A percentile compares a stretch with the other conserved stretches of the same genome.
Evolutionary conservation across 2,797 vertebrate species (phyloP).

Genomic region (Amazona finschi): DNA sequence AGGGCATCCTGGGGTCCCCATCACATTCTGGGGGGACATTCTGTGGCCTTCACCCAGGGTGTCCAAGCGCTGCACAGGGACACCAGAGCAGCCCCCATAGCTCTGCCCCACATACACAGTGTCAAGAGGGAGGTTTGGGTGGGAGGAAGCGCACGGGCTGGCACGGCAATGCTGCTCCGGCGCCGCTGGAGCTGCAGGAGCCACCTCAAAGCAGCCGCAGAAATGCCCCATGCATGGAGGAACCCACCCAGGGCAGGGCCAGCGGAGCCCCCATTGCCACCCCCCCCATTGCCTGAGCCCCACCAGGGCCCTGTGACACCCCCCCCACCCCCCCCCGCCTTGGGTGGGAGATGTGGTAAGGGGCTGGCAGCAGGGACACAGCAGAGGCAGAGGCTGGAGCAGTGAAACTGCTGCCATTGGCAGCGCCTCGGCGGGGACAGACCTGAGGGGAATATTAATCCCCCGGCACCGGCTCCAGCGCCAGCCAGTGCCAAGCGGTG

Average conservation of each 20-base stretch:
- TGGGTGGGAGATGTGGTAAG: background rate
- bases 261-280: accelerated
- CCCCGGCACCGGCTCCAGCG: background rate
- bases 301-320: background rate
- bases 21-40: background rate
- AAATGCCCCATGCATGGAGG: accelerated
- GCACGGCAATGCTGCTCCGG: accelerated
- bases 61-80: background rate
- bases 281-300: background rate
- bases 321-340: background rate
- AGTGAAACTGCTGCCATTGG: accelerated
- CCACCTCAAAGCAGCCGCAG: accelerated
- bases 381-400: background rate
- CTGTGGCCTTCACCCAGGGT: accelerated
- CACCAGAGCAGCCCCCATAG: background rate
- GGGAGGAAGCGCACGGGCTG: accelerated
- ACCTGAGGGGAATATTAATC: conserved; percentile 39
- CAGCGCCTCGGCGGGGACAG: background rate
- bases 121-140: background rate
- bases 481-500: background rate
- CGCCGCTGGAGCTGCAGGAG: background rate
- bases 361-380: background rate
- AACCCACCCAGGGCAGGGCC: background rate
- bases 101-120: background rate
- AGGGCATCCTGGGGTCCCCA: background rate